These are phyloP conservation scores for Diarsia brunnea DNA, from an alignment of 2,888 invertebrate genomes.

Conservation along the genomic window DNA sequence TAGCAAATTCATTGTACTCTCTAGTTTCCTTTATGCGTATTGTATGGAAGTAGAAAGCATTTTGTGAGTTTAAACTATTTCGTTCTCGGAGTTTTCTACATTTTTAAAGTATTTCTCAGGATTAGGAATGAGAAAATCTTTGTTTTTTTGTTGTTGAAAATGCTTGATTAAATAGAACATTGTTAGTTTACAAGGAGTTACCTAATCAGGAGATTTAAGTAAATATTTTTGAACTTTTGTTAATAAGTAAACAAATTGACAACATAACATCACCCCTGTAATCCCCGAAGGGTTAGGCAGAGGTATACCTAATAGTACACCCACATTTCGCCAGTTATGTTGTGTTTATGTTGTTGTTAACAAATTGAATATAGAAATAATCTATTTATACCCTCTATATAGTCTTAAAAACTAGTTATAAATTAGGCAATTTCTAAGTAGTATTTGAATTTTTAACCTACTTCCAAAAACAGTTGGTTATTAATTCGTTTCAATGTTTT, in stretches of 20 bases:
- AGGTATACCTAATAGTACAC: too few relatives aligned
- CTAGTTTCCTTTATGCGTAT: constrained; percentile 63
- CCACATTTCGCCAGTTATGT: too few relatives aligned
- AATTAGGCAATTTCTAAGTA: neutral
- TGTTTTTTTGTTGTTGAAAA: neutral
- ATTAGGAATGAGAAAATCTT: constrained; percentile 20
- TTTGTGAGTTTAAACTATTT: constrained; percentile 57
- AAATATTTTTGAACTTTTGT: neutral
- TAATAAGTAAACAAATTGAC: neutral
- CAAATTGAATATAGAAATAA: too few relatives aligned
- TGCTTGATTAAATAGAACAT: neutral
- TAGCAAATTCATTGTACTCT: constrained; percentile 64
- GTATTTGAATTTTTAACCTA: neutral
- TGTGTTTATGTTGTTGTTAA: too few relatives aligned
- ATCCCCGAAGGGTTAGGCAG: too few relatives aligned
- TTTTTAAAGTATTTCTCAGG: constrained; percentile 48
- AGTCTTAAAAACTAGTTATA: too few relatives aligned
- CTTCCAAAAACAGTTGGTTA: too few relatives aligned
- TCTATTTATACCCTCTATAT: neutral
- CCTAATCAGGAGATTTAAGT: neutral
- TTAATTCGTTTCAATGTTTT: too few relatives aligned
- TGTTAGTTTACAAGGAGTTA: neutral
- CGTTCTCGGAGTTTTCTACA: constrained; percentile 42
- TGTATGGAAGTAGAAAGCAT: constrained; percentile 57
- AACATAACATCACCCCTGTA: too few relatives aligned